phyloP scores from a whole-genome alignment of 2,888 invertebrate species.

The Leptopilina drosophilae region DNA sequence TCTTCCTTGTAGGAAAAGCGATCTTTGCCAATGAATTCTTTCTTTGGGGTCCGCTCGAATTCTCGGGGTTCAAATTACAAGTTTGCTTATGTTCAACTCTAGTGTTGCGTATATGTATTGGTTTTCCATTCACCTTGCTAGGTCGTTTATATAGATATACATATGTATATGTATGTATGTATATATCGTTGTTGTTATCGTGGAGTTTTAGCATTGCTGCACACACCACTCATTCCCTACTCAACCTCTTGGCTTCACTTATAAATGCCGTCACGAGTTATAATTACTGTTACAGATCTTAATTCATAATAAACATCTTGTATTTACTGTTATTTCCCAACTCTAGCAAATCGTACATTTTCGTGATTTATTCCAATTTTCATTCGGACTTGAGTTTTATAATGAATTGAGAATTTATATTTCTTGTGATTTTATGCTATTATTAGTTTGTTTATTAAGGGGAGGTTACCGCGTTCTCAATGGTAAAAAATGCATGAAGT shows the following conservation, averaged over 20 bases:
- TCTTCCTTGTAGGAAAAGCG: slow-evolving; percentile 46
- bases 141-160: slow-evolving; percentile 43
- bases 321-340: not conserved
- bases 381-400: not conserved
- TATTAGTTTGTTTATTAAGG: no score
- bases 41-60: slow-evolving; percentile 24
- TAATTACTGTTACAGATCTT: slow-evolving; percentile 32
- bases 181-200: no score
- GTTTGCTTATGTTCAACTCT: slow-evolving; percentile 30
- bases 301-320: not conserved
- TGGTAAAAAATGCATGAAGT: no score
- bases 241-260: slow-evolving; percentile 5
- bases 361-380: slow-evolving; percentile 2
- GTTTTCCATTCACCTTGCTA: slow-evolving; percentile 54
- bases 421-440: no score
- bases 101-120: no score
- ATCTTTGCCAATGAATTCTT: slow-evolving; percentile 46
- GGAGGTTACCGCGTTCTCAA: no score
- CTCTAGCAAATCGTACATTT: not conserved
- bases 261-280: not conserved
- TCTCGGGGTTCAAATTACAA: slow-evolving; percentile 51
- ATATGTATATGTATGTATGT: no score
- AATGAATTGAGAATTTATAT: not conserved
- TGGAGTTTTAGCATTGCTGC: slow-evolving; percentile 12
- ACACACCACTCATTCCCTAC: not conserved